A percentile compares a stretch with the other conserved stretches of the same genome.
These are phyloP conservation scores for Gobiocypris rarus DNA, from an alignment of 2,113 vertebrate species.

Conservation along the genomic window DNA sequence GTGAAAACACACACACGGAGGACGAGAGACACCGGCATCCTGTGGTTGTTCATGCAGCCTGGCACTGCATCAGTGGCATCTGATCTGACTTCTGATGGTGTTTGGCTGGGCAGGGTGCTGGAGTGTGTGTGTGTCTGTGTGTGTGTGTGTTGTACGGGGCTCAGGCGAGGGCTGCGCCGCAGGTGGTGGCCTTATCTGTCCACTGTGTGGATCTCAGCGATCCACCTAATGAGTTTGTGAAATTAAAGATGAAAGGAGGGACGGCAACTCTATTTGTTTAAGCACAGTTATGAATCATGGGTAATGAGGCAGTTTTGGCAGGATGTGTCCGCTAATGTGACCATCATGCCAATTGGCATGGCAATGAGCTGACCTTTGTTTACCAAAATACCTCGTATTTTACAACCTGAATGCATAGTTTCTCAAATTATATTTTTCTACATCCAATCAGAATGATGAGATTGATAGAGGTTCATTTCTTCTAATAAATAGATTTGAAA, in stretches of 20 bases:
- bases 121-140: background rate
- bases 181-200: constrained; percentile 34
- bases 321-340: constrained; percentile 12
- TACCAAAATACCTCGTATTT: background rate
- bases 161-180: background rate
- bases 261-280: constrained; percentile 30
- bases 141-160: background rate
- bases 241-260: constrained; percentile 30
- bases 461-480: background rate
- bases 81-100: constrained; percentile 32
- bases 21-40: too few relatives aligned
- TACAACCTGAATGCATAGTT: background rate
- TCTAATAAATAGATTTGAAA: too few relatives aligned
- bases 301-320: constrained; percentile 33
- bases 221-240: constrained; percentile 24
- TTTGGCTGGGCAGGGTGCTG: constrained; percentile 26
- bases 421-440: background rate
- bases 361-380: constrained; percentile 4
- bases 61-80: constrained; percentile 43
- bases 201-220: background rate
- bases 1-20: constrained; percentile 15
- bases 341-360: constrained; percentile 14
- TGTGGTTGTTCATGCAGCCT: constrained; percentile 25
- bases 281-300: constrained; percentile 35
- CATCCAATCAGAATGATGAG: background rate